phyloP scores from a whole-genome alignment of 2,797 vertebrate species.

The Notamacropus eugenii region DNA sequence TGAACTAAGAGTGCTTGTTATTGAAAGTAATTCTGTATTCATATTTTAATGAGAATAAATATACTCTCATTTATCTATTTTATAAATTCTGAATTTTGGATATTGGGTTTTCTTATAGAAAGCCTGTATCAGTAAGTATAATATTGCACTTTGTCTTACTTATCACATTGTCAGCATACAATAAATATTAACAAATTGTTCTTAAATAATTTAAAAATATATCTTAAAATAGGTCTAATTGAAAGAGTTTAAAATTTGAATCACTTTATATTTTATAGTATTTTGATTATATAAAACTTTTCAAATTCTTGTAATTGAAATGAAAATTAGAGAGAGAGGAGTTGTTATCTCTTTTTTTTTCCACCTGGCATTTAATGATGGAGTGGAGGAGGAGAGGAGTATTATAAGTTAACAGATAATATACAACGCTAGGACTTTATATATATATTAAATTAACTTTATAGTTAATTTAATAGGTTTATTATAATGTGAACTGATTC shows the following conservation, averaged over 20 bases:
- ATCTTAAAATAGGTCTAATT: not conserved
- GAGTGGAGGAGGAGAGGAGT: not conserved
- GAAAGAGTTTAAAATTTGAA: not conserved
- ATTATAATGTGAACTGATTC: not conserved
- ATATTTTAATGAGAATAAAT: constrained; percentile 41
- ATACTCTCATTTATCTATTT: constrained; percentile 14
- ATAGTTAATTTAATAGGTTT: constrained; percentile 25
- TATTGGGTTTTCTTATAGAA: not conserved
- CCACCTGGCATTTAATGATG: constrained; percentile 53
- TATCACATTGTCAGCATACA: constrained; percentile 32
- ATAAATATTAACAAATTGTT: constrained; percentile 42
- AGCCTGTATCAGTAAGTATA: constrained; percentile 37
- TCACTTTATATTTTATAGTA: not conserved
- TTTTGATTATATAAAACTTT: constrained; percentile 22
- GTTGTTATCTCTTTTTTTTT: constrained; percentile 49
- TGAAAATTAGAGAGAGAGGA: constrained; percentile 49
- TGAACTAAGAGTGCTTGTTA: constrained; percentile 4
- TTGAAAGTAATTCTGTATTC: constrained; percentile 46
- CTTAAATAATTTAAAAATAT: constrained; percentile 33
- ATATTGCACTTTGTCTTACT: constrained; percentile 43
- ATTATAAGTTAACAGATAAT: constrained; percentile 32
- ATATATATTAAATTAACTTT: no score
- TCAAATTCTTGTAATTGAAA: constrained; percentile 54
- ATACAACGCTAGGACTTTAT: constrained; percentile 42
- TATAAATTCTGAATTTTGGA: constrained; percentile 32